Percentiles rank a stretch among this genome's conserved stretches.
These are phyloP conservation scores for Coelinius sp. DNA, from an alignment of 2,888 invertebrate genomes.

Conservation along the genomic window DNA sequence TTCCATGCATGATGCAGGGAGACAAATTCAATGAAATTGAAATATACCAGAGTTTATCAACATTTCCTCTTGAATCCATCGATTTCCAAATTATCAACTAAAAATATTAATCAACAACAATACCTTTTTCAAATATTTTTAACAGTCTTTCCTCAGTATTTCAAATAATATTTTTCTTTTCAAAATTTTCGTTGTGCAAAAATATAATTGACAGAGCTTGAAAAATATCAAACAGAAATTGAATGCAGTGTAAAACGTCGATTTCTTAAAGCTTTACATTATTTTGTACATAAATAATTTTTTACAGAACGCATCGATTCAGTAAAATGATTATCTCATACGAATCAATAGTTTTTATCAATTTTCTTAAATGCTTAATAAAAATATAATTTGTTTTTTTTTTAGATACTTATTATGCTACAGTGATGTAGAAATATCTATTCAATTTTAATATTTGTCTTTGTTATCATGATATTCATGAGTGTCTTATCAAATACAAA, in stretches of 20 bases:
- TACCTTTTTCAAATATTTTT: not conserved
- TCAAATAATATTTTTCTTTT: not conserved
- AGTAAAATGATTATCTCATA: not conserved
- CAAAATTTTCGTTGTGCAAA: not conserved
- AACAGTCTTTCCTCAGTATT: not conserved
- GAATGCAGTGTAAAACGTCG: slow-evolving; percentile 18
- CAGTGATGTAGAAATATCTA: slow-evolving; percentile 29
- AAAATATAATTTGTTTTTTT: slow-evolving; percentile 20
- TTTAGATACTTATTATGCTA: slow-evolving; percentile 23
- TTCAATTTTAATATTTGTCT: not conserved
- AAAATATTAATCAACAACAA: too few species aligned
- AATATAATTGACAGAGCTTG: not conserved
- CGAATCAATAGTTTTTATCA: slow-evolving; percentile 15
- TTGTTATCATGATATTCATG: not conserved
- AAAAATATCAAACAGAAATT: not conserved
- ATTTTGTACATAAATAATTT: slow-evolving; percentile 6
- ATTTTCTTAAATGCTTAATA: slow-evolving; percentile 11
- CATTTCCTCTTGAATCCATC: too few species aligned
- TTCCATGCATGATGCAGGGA: too few species aligned
- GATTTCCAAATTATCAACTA: too few species aligned
- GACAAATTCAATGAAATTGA: too few species aligned
- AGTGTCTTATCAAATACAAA: not conserved
- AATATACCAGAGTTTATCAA: too few species aligned
- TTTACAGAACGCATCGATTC: not conserved
- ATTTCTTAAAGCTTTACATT: slow-evolving; percentile 21